phyloP scores from a whole-genome alignment of 2,797 vertebrate species.

The Monodelphis domestica region DNA sequence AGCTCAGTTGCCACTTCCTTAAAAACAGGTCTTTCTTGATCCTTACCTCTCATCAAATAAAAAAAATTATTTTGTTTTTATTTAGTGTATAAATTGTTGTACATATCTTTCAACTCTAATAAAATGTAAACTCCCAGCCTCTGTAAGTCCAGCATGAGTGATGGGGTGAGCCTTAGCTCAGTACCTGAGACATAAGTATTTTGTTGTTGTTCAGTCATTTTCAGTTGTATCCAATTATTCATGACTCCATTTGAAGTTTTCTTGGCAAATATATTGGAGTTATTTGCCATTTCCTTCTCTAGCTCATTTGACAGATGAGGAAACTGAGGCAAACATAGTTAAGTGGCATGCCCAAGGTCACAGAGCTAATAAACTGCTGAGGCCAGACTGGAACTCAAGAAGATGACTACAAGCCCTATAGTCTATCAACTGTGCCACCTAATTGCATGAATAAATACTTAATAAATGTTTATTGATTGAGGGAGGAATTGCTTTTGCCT shows the following conservation, averaged over 20 bases:
- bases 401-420: background rate
- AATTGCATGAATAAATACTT: background rate
- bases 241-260: background rate
- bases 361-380: background rate
- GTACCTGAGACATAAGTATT: background rate
- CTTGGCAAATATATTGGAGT: background rate
- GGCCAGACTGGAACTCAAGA: background rate
- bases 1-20: background rate
- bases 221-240: background rate
- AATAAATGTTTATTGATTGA: background rate
- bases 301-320: background rate
- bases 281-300: background rate
- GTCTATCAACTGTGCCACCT: background rate
- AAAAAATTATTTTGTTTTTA: background rate
- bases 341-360: background rate
- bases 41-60: background rate
- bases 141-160: too few relatives aligned
- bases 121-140: background rate
- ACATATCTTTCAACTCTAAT: background rate
- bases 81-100: background rate
- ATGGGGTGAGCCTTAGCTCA: too few relatives aligned
- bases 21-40: background rate
- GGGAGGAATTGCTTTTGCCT: background rate
- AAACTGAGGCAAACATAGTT: background rate
- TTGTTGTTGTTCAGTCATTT: background rate